A percentile compares a stretch with the other conserved stretches of the same genome.
Evolutionary conservation across 2,113 vertebrate genomes (phyloP).

Genomic region (Oncorhynchus kisutch): DNA sequence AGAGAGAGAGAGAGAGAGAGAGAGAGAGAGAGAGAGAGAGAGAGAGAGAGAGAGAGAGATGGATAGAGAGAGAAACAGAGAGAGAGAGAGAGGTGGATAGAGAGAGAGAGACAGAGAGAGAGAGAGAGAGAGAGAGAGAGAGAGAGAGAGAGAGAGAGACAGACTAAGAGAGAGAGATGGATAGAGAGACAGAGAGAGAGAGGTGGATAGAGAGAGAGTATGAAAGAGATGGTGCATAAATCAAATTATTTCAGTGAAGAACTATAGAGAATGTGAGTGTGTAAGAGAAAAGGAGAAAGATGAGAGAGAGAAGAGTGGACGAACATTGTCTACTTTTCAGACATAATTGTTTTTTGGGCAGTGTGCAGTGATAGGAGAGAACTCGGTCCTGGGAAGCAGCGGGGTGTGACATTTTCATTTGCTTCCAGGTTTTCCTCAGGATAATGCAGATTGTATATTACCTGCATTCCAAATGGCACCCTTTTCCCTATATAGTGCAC

Average conservation of each 20-base stretch:
- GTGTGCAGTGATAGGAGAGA: constrained; percentile 32
- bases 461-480: background rate
- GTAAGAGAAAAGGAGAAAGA: background rate
- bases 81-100: too few species aligned
- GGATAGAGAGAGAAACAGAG: too few species aligned
- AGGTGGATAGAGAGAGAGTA: background rate
- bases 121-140: too few species aligned
- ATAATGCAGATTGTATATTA: constrained; percentile 33
- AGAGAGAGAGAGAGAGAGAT: too few species aligned
- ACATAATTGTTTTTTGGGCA: constrained; percentile 39
- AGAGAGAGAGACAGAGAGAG: too few species aligned
- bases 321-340: constrained; percentile 24
- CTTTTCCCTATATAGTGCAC: too few species aligned
- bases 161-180: too few species aligned
- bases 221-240: background rate
- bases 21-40: too few species aligned
- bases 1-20: too few species aligned
- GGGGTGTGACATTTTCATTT: constrained; percentile 58
- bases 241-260: too few species aligned
- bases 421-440: constrained; percentile 34
- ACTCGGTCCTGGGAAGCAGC: constrained; percentile 29
- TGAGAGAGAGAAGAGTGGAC: constrained; percentile 1
- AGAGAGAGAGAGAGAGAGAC: background rate
- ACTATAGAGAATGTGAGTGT: background rate
- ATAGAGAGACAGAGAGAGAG: background rate